phyloP scores from a whole-genome alignment of 2,888 invertebrate genomes.

The Sthenelais limicola region DNA sequence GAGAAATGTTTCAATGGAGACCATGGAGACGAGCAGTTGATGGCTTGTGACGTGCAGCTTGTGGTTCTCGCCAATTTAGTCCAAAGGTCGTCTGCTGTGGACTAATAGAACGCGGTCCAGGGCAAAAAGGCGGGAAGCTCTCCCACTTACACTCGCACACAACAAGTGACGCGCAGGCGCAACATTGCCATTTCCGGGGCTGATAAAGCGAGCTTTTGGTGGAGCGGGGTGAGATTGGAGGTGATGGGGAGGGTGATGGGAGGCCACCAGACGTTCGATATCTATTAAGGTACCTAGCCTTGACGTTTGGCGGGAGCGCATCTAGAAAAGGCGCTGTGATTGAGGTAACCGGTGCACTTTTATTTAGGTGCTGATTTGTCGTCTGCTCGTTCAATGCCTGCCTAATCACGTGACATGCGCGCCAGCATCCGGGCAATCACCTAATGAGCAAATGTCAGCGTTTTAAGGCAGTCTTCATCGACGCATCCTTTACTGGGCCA shows the following conservation, averaged over 20 bases:
- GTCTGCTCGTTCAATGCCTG: constrained; percentile 18
- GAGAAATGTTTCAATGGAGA: too few species aligned
- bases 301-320: constrained; percentile 23
- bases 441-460: constrained; percentile 38
- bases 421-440: constrained; percentile 16
- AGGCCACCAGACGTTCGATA: constrained; percentile 9
- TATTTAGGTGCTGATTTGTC: constrained; percentile 24
- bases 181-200: background rate
- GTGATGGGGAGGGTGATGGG: background rate
- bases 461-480: constrained; percentile 23
- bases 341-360: constrained; percentile 26
- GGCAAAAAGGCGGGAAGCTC: too few species aligned
- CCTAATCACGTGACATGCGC: constrained; percentile 8
- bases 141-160: too few species aligned
- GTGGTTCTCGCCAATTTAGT: too few species aligned
- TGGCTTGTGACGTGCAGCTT: too few species aligned
- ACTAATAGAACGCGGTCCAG: too few species aligned
- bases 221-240: background rate
- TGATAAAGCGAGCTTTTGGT: background rate
- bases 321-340: constrained; percentile 17
- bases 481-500: constrained; percentile 26
- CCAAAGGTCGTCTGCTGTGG: too few species aligned
- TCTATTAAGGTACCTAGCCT: constrained; percentile 25
- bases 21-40: too few species aligned
- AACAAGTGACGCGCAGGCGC: constrained; percentile 29